Evolutionary conservation across 2,888 invertebrate species (phyloP).

Genomic region (Aricia artaxerxes): DNA sequence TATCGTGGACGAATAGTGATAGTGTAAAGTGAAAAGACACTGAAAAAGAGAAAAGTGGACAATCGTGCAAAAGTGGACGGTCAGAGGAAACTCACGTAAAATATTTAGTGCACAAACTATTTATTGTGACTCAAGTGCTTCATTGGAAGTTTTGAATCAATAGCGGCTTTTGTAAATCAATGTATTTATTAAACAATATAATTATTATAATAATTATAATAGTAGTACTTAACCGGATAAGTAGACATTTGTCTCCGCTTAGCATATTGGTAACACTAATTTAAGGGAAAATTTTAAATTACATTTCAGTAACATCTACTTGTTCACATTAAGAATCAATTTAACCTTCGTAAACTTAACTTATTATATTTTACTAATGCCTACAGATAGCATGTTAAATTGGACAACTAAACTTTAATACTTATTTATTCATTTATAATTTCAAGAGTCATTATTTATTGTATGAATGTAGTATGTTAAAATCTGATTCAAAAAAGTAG

Average conservation of each 20-base stretch:
- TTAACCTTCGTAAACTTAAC: background rate
- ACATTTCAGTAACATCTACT: background rate
- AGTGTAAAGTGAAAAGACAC: constrained; percentile 31
- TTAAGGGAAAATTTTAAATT: background rate
- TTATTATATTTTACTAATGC: background rate
- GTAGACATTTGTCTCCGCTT: constrained; percentile 26
- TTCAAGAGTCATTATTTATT: background rate
- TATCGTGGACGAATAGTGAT: background rate
- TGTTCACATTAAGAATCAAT: background rate
- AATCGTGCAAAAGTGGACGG: constrained; percentile 20
- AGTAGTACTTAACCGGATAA: background rate
- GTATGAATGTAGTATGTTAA: too few species aligned
- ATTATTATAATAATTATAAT: background rate
- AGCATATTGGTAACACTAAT: background rate
- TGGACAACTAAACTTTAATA: background rate
- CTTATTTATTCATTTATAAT: background rate
- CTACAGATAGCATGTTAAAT: background rate
- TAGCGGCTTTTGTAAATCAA: constrained; percentile 32
- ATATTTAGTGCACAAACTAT: constrained; percentile 31
- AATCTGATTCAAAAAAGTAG: background rate
- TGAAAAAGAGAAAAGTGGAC: constrained; percentile 23
- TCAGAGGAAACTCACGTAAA: background rate
- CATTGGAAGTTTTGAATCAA: constrained; percentile 14
- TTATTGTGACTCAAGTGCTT: constrained; percentile 4
- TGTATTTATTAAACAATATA: constrained; percentile 29